phyloP scores from a whole-genome alignment of 1,140 invertebrate genomes.

The Brachionus calyciflorus region DNA sequence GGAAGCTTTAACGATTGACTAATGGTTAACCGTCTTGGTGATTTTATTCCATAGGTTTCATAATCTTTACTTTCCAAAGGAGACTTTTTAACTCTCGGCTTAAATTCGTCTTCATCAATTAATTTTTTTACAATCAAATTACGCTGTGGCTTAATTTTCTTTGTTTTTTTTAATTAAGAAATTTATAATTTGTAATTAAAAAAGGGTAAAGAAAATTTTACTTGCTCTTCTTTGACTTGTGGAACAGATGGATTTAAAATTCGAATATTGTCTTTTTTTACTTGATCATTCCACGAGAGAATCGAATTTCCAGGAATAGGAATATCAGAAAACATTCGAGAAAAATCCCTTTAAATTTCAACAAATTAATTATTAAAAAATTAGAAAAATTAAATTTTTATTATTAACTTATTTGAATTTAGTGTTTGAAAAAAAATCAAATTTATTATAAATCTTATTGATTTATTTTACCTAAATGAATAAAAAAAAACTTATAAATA shows the following conservation, averaged over 20 bases:
- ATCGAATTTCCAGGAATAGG: conserved; percentile 30
- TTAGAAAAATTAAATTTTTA: background rate
- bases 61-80: background rate
- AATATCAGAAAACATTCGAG: background rate
- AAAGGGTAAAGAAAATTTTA: background rate
- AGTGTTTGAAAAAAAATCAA: no score
- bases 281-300: conserved; percentile 24
- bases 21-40: background rate
- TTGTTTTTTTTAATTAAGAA: background rate
- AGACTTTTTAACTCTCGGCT: background rate
- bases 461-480: background rate
- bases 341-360: background rate
- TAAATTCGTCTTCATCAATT: background rate
- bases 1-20: background rate
- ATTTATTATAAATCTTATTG: background rate
- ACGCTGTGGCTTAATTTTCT: background rate
- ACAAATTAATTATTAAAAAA: background rate
- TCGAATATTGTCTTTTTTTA: conserved; percentile 15
- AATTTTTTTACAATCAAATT: conserved; percentile 16
- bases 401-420: background rate
- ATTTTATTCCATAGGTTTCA: background rate
- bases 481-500: no score
- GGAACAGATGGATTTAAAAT: background rate
- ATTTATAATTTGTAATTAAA: background rate
- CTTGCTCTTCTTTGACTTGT: background rate